Base-by-base conservation (phyloP, 2,113 vertebrate species). In the Microcebus murinus region DNA sequence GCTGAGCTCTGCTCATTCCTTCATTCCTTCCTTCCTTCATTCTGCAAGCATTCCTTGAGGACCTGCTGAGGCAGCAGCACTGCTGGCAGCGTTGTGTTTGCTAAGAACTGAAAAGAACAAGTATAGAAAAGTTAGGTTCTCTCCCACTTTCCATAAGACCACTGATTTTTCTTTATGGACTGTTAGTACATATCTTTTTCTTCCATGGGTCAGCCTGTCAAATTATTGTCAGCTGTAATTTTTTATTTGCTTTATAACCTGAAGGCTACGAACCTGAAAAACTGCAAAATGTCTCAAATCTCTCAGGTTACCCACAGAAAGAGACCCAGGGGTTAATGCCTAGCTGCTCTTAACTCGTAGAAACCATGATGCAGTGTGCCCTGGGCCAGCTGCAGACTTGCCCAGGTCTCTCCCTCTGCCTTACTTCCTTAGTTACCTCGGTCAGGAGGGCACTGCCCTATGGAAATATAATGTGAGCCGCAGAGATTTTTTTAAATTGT, bases 41-140 rank as follows among this genome's bases (percentile, higher is more conserved):
- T 45, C 45, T 42, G 42, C 42, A 42, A 42, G 42, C 42, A 42
- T 42, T 42, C 42, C 42, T 42, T 42, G 42, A 42, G 42, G 42
- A 42, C 42, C 42, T 42, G 25, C 17, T 0, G 4, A 14, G 3
- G 8, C 29, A 14, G 8, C 13, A 21, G 29, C 4, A 0, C 48
- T 39, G 12, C 45, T 3, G 55, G 15, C 17, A 17, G 3, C 2
- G 4, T 0, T 2, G 8, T 31, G 80, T 65, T 34, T 77, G 42
- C 27, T 15, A 14, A 42, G 2, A 21, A 10, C 36, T 2, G 1
- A 3, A 17, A 6, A 63, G 23, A 76, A 52, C 4, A 21, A 1
- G 21, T 27, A 6, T 7, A 6, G 23, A 34, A n/a, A 63, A 87
- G 18, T 34, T 15, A 21, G 1, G 3, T 34, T 45, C 42, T 14